Conservation (phyloP, 2,113 vertebrate genomes). For the Protobothrops mucrosquamatus region DNA sequence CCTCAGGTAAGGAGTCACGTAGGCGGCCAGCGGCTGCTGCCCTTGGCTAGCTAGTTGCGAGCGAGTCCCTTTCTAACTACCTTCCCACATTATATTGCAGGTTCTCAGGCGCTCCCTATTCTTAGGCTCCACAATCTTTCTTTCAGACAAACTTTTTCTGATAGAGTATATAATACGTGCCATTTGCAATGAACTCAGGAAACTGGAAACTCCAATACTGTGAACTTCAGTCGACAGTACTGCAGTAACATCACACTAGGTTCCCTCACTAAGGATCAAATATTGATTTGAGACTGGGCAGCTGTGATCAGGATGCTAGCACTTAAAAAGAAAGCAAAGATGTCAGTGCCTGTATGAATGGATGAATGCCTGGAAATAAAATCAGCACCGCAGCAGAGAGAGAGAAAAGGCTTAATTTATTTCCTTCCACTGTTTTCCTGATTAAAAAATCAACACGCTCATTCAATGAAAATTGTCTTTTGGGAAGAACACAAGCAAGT, state of each 20-base stretch:
- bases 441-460: not conserved
- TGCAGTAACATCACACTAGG: not conserved
- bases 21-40: not conserved
- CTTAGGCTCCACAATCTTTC: not conserved
- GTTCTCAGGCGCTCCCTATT: not conserved
- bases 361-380: not conserved
- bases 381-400: not conserved
- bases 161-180: not conserved
- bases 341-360: not conserved
- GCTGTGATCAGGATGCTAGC: not conserved
- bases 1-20: conserved; percentile 65
- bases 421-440: not conserved
- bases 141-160: not conserved
- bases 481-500: not conserved
- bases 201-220: not conserved
- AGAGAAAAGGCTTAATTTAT: not conserved
- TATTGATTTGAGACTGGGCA: not conserved
- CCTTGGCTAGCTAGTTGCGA: too few relatives aligned
- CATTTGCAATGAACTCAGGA: not conserved
- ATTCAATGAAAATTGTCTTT: not conserved
- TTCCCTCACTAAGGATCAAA: not conserved
- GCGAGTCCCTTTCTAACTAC: not conserved
- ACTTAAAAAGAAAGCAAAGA: not conserved
- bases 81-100: too few relatives aligned
- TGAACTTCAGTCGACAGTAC: not conserved